Evolutionary conservation across 1,140 invertebrate species (phyloP).

Genomic region (Neodiprion pinetum): DNA sequence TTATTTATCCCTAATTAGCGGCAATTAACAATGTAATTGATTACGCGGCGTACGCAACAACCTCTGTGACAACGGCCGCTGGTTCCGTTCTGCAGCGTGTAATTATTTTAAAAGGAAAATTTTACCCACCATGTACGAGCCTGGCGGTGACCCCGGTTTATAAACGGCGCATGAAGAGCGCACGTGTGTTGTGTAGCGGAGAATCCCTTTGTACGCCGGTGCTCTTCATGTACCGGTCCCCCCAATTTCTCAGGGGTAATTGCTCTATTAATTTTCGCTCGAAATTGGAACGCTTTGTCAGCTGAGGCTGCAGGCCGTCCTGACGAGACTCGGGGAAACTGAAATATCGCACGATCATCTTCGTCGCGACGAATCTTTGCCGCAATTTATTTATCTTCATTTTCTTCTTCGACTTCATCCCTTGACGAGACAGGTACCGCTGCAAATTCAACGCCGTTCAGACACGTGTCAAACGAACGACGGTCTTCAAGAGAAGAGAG

Average conservation of each 20-base stretch:
- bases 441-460: too few species aligned
- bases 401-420: too few species aligned
- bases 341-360: too few species aligned
- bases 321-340: too few species aligned
- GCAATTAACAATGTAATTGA: slow-evolving; percentile 52
- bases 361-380: too few species aligned
- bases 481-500: too few species aligned
- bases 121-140: slow-evolving; percentile 20
- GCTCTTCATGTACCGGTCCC: not conserved
- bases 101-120: slow-evolving; percentile 37
- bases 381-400: too few species aligned
- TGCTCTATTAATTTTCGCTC: slow-evolving; percentile 5
- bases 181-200: not conserved
- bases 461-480: too few species aligned
- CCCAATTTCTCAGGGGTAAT: not conserved
- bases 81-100: slow-evolving; percentile 12
- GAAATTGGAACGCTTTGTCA: not conserved
- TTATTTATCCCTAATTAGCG: slow-evolving; percentile 54
- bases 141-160: not conserved
- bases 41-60: slow-evolving; percentile 27
- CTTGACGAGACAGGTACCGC: too few species aligned
- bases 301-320: too few species aligned
- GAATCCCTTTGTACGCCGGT: not conserved
- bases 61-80: not conserved
- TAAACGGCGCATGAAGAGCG: too few species aligned